Base-by-base conservation (phyloP, 2,113 vertebrate species). In the Aythya baeri region DNA sequence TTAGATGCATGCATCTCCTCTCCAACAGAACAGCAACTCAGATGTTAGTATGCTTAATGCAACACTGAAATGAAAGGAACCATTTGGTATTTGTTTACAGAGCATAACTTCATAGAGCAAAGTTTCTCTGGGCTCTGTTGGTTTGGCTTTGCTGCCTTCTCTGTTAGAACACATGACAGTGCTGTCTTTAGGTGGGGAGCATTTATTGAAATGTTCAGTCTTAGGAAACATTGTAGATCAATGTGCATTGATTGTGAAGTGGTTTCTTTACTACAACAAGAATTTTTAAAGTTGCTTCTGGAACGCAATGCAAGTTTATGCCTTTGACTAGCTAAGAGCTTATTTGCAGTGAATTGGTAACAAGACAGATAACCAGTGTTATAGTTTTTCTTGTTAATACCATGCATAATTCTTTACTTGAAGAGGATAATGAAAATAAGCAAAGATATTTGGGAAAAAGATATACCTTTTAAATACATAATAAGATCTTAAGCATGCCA, bases 91-190 rank as follows among this genome's bases (percentile, higher is more conserved):
- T 31, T 50, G 9, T 59, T 59, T 57, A n/a, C 65, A 54, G 50
- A 29, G 21, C 5, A 0, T 18, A 66, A 57, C 38, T 66, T 44
- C 15, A 44, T n/a, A 71, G 32, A 22, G 38, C 7, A 21, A 17
- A 0, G 1, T 49, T 70, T 54, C 22, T 2, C 1, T 9, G 27
- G 29, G 17, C 57, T 46, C 25, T 11, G 0, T 17, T 18, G n/a
- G 29, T 21, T 59, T 29, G 26, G 15, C 22, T 57, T 62, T 82
- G 25, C 46, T 29, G 13, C 36, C 13, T 58, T 26, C 13, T 22
- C 31, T 61, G 2, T 22, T 44, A 8, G 55, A 36, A 18, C 10
- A 34, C 3, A 1, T 3, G 13, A 3, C 0, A 1, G 22, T 36
- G 52, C 34, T 88, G 65, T 41, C 34, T 44, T 62, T 27, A 6